Base-by-base conservation (phyloP, 1,140 invertebrate genomes). In the Alviniconcha marisindica region DNA sequence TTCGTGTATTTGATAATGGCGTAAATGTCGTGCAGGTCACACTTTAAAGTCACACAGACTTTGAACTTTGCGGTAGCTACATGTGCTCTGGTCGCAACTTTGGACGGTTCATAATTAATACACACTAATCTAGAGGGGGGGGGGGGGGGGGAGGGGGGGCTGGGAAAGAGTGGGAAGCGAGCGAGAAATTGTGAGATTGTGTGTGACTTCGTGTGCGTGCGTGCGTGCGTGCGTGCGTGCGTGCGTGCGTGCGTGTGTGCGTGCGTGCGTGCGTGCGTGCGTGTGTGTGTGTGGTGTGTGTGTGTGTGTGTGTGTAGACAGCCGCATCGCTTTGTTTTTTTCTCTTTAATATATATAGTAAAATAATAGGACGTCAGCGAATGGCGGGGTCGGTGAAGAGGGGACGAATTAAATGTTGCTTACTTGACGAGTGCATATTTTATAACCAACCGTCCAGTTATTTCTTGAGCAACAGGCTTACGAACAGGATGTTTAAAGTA, bases 221-320 rank as follows among this genome's bases (percentile, higher is more conserved):
- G 38, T 15, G 66, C 31, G 66, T 71, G 12, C 31, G 31, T 31
- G 5, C 33, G 3, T 71, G 28, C 3, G 31, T 71, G 38, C 18
- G 5, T 71, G 21, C 33, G 66, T 14, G 28, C 28, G 66, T 71
- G 66, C 28, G 38, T 71, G 66, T 71, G 66, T 71, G 66, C 18
- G 66, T 71, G 66, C 28, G 66, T 71, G 66, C 28, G 66, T 71
- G 66, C 28, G 66, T 71, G 69, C 31, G 69, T 33, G 69, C 21
- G 54, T 24, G 54, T 60, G 12, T 60, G 54, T 60, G 54, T 10
- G 54, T 18, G 7, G 54, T 5, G 54, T 24, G 54, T 60, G 54
- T 24, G 54, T 60, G 14, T 24, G 4, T 60, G 54, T 60, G 54
- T 60, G 21, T 60, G 54, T 56, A 28, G 15, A 4, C 3, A 28